Conservation (phyloP, 2,113 vertebrate genomes). For the Ceyx cyanopectus region DNA sequence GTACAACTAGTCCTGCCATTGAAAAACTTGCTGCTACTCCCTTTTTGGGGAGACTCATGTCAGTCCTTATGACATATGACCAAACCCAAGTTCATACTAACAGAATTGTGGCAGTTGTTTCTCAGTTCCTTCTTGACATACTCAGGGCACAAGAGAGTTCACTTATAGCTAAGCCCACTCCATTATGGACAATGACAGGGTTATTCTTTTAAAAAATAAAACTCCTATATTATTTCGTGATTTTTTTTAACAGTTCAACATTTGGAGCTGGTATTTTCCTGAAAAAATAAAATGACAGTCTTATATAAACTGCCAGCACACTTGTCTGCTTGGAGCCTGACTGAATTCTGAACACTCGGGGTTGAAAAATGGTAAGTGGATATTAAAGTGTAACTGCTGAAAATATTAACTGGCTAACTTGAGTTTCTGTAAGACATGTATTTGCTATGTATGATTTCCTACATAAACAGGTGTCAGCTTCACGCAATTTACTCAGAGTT, state of each 20-base stretch:
- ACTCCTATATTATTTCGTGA: neutral
- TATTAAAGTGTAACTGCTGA: neutral
- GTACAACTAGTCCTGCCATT: neutral
- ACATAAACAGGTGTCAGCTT: neutral
- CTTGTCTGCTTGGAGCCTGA: neutral
- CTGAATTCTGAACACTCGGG: neutral
- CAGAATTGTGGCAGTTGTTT: neutral
- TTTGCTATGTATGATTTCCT: neutral
- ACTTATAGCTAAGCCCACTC: neutral
- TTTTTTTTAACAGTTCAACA: neutral
- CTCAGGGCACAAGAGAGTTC: neutral
- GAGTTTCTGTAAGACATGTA: neutral
- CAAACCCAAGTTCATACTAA: neutral
- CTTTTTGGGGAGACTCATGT: neutral
- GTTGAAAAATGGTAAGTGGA: neutral
- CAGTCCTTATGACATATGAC: neutral
- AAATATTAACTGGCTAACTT: neutral
- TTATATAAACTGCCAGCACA: neutral
- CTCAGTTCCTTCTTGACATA: neutral
- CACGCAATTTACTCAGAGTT: neutral
- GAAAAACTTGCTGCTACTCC: neutral
- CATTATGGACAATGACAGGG: rapidly evolving
- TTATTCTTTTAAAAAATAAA: neutral
- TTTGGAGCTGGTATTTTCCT: neutral
- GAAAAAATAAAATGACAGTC: neutral